Evolutionary conservation across 2,113 vertebrate species (phyloP), one percentile per base, ranked within the genome.

Genomic region (Pachypanchax playfairii): DNA sequence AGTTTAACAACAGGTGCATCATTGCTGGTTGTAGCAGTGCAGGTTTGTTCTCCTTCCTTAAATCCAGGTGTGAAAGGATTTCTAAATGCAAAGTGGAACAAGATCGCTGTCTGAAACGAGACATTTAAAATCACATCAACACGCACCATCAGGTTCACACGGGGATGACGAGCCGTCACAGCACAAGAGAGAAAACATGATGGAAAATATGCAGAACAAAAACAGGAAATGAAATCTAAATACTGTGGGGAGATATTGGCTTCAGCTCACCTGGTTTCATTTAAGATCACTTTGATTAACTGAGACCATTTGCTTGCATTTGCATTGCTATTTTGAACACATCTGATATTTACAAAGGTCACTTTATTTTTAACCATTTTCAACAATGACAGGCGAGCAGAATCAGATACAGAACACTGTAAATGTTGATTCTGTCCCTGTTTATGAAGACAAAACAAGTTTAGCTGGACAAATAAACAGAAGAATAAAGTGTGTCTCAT

Each of bases 21-120:
- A 56, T 28, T 26, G 48, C 24, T 60, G 70, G 15, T 33, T 58
- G 62, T 49, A 67, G 46, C 33, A n/a, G n/a, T n/a, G n/a, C n/a
- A n/a, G 52, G 42, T 49, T 13, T 43, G 33, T 47, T 51, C 59
- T 73, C 50, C 67, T 13, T 38, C 53, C 56, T 62, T 60, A 49
- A 70, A 71, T 44, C 17, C 43, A 78, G 74, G 77, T 79, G 82
- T 77, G 65, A 85, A 79, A 63, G 68, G 77, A 54, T 47, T 66
- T 44, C 58, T n/a, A 56, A 56, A 49, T 5, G 66, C 28, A 36
- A 5, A n/a, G 36, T 48, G 49, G 47, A 26, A 21, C 20, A 24
- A 20, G 52, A 25, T 26, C 63, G 8, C 51, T 58, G 31, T 24
- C 7, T 66, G 31, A 29, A 66, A 33, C 29, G 17, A 33, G 21